Evolutionary conservation across 23 tunicate genomes (phyloP).

Genomic region (Phallusia fumigata): DNA sequence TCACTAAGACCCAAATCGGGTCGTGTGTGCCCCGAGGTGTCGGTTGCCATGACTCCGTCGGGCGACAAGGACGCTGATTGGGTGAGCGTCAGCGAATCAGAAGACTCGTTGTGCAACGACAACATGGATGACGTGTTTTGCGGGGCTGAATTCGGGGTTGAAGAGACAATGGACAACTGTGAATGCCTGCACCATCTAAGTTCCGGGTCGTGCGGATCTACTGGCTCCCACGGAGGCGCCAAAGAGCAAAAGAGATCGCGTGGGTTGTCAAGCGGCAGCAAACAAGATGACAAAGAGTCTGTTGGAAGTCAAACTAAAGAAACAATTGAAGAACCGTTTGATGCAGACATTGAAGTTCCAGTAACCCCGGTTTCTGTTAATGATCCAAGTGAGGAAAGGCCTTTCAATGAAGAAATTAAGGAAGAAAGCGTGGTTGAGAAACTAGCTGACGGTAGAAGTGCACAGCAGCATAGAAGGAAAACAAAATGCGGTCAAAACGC

Average conservation of each 20-base stretch:
- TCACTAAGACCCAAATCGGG: background rate
- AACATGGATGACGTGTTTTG: constrained; percentile 6
- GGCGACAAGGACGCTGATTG: background rate
- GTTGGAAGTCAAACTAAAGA: no score
- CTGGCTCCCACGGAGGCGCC: background rate
- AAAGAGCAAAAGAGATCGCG: no score
- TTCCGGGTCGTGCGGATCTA: background rate
- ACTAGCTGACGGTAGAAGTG: no score
- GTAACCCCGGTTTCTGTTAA: no score
- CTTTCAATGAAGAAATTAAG: no score
- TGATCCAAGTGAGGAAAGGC: no score
- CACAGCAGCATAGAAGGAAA: no score
- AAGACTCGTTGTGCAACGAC: background rate
- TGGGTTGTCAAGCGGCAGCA: no score
- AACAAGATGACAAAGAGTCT: no score
- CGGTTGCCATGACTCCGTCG: background rate
- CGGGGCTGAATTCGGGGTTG: background rate
- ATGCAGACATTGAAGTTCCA: no score
- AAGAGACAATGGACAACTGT: background rate
- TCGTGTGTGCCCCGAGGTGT: background rate
- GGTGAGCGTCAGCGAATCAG: constrained; percentile 1
- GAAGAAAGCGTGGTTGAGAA: no score
- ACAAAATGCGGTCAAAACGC: background rate
- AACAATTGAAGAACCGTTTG: no score
- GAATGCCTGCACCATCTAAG: background rate